Percentiles rank a stretch among this genome's conserved stretches.
These are phyloP conservation scores for Styela plicata DNA, from an alignment of 23 tunicate species.

Conservation along the genomic window DNA sequence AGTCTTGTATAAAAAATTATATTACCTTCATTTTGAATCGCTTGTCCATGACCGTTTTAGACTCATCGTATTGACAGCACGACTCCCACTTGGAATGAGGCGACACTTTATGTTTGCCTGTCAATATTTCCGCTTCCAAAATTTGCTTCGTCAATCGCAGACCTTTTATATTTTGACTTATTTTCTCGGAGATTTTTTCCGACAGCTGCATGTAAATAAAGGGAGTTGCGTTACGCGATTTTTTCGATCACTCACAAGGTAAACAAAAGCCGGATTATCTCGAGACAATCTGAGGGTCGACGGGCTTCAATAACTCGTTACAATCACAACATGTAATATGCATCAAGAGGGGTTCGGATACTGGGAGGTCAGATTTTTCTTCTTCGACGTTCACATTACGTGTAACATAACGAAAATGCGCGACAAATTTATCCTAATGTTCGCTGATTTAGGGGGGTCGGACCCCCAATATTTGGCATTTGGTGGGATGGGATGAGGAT, in stretches of 20 bases:
- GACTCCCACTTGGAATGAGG: background rate
- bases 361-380: too few species aligned
- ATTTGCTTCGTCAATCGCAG: background rate
- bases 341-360: too few species aligned
- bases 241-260: background rate
- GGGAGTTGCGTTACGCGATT: background rate
- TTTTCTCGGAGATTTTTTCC: constrained; percentile 1
- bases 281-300: too few species aligned
- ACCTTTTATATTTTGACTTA: background rate
- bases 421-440: too few species aligned
- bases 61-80: constrained; percentile 5
- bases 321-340: too few species aligned
- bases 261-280: background rate
- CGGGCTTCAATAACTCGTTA: too few species aligned
- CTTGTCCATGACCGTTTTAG: background rate
- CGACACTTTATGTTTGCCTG: background rate
- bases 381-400: too few species aligned
- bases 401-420: too few species aligned
- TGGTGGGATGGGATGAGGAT: too few species aligned
- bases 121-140: background rate
- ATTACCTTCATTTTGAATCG: constrained; percentile 13
- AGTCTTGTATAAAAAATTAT: too few species aligned
- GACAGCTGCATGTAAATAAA: background rate
- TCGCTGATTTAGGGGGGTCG: too few species aligned
- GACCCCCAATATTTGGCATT: too few species aligned